phyloP scores from a whole-genome alignment of 2,888 invertebrate species.

The Drosophila mayaguana region DNA sequence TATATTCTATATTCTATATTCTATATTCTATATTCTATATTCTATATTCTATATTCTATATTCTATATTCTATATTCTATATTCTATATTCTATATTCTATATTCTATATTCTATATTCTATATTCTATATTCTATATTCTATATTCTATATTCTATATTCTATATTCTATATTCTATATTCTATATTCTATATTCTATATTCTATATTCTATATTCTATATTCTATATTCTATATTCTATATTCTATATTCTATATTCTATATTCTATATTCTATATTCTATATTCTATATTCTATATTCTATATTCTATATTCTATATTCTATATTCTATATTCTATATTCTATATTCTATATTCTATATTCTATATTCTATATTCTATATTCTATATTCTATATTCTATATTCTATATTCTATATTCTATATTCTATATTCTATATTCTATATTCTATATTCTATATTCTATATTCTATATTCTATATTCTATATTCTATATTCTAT shows the following conservation, averaged over 20 bases:
- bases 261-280: not conserved
- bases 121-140: not conserved
- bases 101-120: not conserved
- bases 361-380: not conserved
- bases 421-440: not conserved
- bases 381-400: not conserved
- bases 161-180: not conserved
- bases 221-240: not conserved
- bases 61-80: slow-evolving; percentile 1
- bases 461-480: not conserved
- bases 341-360: not conserved
- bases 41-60: slow-evolving; percentile 1
- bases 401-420: not conserved
- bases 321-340: slow-evolving; percentile 1
- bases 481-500: not conserved
- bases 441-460: slow-evolving; percentile 1
- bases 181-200: not conserved
- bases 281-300: not conserved
- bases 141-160: not conserved
- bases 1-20: no score
- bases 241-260: not conserved
- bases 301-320: slow-evolving; percentile 1
- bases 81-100: not conserved
- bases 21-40: not conserved
- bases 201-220: slow-evolving; percentile 1